A percentile compares a stretch with the other conserved stretches of the same genome.
These are phyloP conservation scores for Caenorhabditis brenneri DNA, from an alignment of 1,140 invertebrate genomes.

Conservation along the genomic window DNA sequence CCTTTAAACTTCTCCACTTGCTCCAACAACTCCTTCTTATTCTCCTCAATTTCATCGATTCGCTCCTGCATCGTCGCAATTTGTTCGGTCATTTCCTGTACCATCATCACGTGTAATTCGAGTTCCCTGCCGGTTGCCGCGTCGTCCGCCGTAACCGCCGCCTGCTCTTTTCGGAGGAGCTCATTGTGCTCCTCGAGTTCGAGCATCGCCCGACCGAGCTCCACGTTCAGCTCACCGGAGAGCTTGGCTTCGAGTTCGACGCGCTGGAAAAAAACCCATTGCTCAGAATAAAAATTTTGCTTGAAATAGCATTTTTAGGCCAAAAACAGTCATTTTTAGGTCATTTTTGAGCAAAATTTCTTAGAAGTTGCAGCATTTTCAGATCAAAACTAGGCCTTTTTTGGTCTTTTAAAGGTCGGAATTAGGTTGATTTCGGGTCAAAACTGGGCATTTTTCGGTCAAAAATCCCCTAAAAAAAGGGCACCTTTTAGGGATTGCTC, in stretches of 20 bases:
- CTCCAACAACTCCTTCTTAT: neutral
- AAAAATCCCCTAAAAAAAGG: too few species aligned
- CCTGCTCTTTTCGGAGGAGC: neutral
- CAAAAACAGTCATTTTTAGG: too few species aligned
- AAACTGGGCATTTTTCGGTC: too few species aligned
- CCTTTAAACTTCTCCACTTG: neutral
- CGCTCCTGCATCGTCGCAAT: neutral
- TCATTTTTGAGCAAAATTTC: too few species aligned
- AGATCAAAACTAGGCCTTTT: too few species aligned
- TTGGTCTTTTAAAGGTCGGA: too few species aligned
- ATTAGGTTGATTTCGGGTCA: too few species aligned
- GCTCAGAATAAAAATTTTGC: too few species aligned
- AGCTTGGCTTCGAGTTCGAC: conserved; percentile 44
- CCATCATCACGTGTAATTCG: neutral
- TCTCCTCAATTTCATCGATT: neutral
- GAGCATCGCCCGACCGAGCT: conserved; percentile 31
- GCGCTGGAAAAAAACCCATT: conserved; percentile 26
- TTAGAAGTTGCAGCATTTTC: too few species aligned
- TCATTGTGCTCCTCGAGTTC: conserved; percentile 35
- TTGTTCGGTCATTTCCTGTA: neutral
- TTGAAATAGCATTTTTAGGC: too few species aligned
- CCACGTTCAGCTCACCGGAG: conserved; percentile 44
- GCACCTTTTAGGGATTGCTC: too few species aligned
- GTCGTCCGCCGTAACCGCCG: neutral
- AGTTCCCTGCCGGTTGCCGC: neutral